A percentile compares a stretch with the other conserved stretches of the same genome.
phyloP scores from a whole-genome alignment of 2,888 invertebrate species.

The Gibbula magus region DNA sequence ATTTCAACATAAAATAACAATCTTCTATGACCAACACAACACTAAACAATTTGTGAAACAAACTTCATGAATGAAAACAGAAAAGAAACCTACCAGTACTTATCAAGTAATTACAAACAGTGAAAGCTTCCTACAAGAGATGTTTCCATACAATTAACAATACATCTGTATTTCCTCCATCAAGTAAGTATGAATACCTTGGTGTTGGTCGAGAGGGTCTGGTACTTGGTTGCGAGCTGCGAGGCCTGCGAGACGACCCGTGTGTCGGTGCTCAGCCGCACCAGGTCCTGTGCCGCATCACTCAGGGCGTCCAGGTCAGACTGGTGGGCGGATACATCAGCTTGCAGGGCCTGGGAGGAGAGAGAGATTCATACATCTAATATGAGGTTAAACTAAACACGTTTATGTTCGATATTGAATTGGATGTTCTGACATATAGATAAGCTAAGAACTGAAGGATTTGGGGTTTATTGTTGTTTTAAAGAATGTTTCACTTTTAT shows the following conservation, averaged over 20 bases:
- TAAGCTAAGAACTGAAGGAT: too few species aligned
- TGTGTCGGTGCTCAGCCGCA: slow-evolving; percentile 66
- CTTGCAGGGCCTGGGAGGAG: slow-evolving; percentile 56
- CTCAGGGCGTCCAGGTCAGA: slow-evolving; percentile 92
- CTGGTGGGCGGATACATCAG: slow-evolving; percentile 60
- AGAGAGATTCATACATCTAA: neutral
- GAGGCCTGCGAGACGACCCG: slow-evolving; percentile 69
- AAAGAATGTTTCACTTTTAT: too few species aligned
- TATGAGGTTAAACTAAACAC: neutral
- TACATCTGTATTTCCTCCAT: too few species aligned
- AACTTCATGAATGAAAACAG: neutral
- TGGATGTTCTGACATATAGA: too few species aligned
- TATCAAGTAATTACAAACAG: too few species aligned
- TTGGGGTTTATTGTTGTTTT: too few species aligned
- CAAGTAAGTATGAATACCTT: too few species aligned
- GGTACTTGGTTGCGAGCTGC: slow-evolving; percentile 69
- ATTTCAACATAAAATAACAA: neutral
- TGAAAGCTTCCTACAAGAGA: too few species aligned
- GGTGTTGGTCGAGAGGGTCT: slow-evolving; percentile 65
- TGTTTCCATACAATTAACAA: too few species aligned
- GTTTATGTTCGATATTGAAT: too few species aligned
- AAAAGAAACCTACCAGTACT: neutral
- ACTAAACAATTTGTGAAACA: neutral
- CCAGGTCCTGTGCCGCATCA: slow-evolving; percentile 85
- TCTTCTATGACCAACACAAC: neutral